Conservation (phyloP, 2,113 vertebrate genomes). For the Heliornis fulica region DNA sequence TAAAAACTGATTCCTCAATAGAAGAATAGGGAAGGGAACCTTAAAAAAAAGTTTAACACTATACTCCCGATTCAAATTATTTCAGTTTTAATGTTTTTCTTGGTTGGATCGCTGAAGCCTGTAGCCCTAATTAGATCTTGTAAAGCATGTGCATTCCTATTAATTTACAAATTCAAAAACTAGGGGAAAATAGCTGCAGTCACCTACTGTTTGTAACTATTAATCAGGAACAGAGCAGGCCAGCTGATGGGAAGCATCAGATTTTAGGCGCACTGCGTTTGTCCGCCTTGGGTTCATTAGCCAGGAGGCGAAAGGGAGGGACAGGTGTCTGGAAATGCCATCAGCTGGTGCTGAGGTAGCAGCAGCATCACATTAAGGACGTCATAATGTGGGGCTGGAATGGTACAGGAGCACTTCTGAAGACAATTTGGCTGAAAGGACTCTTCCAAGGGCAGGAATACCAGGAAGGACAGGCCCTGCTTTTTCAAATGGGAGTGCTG, state of each 20-base stretch:
- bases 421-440: background rate
- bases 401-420: background rate
- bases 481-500: background rate
- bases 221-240: background rate
- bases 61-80: background rate
- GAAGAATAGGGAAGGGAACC: rapidly evolving
- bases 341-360: background rate
- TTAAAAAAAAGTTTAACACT: background rate
- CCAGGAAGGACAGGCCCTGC: background rate
- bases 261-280: background rate
- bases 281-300: background rate
- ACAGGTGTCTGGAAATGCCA: background rate
- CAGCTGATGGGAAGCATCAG: background rate
- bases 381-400: background rate
- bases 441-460: background rate
- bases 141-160: background rate
- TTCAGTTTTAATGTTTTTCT: background rate
- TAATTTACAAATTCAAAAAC: background rate
- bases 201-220: background rate
- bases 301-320: background rate
- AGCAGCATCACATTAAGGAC: background rate
- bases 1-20: background rate
- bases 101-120: background rate
- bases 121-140: background rate
- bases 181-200: background rate